Evolutionary conservation across 1,140 invertebrate genomes (phyloP).

Genomic region (Drosophila mojavensis): DNA sequence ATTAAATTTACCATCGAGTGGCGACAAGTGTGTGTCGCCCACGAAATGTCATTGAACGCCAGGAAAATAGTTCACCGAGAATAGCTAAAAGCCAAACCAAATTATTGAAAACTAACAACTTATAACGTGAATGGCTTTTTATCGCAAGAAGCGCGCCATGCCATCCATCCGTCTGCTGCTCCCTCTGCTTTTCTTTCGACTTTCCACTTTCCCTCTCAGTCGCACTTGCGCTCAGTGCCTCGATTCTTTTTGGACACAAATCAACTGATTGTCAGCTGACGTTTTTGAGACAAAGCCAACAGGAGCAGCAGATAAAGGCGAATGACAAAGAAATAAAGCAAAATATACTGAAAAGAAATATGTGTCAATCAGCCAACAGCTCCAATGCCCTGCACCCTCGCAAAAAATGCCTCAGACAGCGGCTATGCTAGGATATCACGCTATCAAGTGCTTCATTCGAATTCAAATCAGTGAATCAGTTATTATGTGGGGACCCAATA

Average conservation of each 20-base stretch:
- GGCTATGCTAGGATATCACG: too few relatives aligned
- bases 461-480: too few relatives aligned
- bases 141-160: conserved; percentile 32
- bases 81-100: conserved; percentile 40
- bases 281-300: conserved; percentile 34
- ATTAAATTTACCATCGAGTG: conserved; percentile 67
- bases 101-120: conserved; percentile 58
- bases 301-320: conserved; percentile 25
- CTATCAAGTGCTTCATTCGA: too few relatives aligned
- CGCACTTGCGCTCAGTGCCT: conserved; percentile 10
- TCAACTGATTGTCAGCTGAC: conserved; percentile 53
- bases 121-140: conserved; percentile 40
- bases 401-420: not conserved
- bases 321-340: conserved; percentile 22
- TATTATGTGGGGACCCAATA: too few relatives aligned
- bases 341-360: not conserved
- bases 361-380: conserved; percentile 8
- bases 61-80: conserved; percentile 2
- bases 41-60: conserved; percentile 67
- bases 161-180: conserved; percentile 1
- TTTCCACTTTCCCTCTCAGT: not conserved
- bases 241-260: conserved; percentile 55
- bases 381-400: not conserved
- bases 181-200: not conserved
- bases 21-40: conserved; percentile 48